Conservation (phyloP, 2,113 vertebrate species). For the Agapornis roseicollis region DNA sequence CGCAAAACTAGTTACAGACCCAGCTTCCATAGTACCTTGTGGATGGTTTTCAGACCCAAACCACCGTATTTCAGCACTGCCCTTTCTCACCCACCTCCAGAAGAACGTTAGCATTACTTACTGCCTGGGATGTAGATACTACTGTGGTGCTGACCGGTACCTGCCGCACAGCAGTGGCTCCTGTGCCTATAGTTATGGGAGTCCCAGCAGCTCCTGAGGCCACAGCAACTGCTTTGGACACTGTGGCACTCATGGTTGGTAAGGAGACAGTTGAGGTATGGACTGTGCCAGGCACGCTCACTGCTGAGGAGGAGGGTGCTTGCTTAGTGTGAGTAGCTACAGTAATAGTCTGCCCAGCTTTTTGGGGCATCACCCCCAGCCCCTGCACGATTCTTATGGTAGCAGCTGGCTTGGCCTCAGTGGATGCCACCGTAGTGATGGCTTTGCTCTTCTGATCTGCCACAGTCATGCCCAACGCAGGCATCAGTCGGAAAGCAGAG, state of each 20-base stretch:
- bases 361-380: slow-evolving; percentile 90
- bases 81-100: neutral
- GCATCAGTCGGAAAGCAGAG: slow-evolving; percentile 91
- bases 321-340: slow-evolving; percentile 85
- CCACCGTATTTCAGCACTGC: neutral
- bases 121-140: slow-evolving; percentile 86
- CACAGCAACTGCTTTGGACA: slow-evolving; percentile 83
- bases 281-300: slow-evolving; percentile 72
- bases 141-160: slow-evolving; percentile 88
- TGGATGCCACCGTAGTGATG: slow-evolving; percentile 78
- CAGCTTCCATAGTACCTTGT: neutral
- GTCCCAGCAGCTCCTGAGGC: slow-evolving; percentile 78
- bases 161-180: slow-evolving; percentile 86
- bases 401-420: slow-evolving; percentile 85
- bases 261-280: slow-evolving; percentile 82
- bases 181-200: slow-evolving; percentile 82
- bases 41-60: neutral
- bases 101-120: slow-evolving; percentile 70
- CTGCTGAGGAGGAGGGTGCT: slow-evolving; percentile 58
- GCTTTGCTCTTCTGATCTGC: slow-evolving; percentile 89
- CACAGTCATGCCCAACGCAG: slow-evolving; percentile 87
- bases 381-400: slow-evolving; percentile 95
- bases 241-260: slow-evolving; percentile 77
- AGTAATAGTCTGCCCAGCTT: slow-evolving; percentile 86
- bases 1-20: neutral